Evolutionary conservation across 2,888 invertebrate genomes (phyloP).

Genomic region (Drosophila kanekoi): DNA sequence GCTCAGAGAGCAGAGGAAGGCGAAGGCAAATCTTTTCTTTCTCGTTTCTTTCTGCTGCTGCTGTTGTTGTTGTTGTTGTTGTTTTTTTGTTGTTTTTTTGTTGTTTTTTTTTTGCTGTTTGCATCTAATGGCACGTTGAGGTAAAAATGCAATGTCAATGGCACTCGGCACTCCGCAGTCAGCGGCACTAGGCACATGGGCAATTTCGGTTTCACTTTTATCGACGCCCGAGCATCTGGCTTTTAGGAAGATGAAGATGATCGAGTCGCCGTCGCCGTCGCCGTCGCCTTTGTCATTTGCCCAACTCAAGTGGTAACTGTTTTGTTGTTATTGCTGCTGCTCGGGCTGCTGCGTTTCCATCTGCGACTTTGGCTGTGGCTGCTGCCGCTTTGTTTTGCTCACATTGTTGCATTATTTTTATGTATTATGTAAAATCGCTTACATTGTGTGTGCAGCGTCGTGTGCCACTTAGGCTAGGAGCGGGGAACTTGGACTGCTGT

Average conservation of each 20-base stretch:
- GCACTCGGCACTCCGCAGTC: constrained; percentile 58
- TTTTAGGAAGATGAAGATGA: constrained; percentile 61
- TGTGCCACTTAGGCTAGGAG: constrained; percentile 64
- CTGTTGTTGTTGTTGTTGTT: constrained; percentile 26
- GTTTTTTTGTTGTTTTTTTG: constrained; percentile 43
- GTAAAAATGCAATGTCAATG: constrained; percentile 82
- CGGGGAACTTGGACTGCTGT: constrained; percentile 60
- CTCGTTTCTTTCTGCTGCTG: constrained; percentile 15
- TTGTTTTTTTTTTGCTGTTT: constrained; percentile 55
- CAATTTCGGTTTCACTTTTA: constrained; percentile 82
- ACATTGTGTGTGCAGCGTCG: constrained; percentile 66
- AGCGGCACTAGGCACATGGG: constrained; percentile 44
- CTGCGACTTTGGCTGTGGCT: constrained; percentile 1
- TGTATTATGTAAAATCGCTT: constrained; percentile 74
- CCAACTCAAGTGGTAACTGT: constrained; percentile 70
- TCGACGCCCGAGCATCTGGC: constrained; percentile 72
- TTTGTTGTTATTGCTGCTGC: constrained; percentile 38
- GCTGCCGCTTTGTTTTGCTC: constrained; percentile 51
- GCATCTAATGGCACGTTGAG: constrained; percentile 69
- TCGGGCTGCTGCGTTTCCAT: constrained; percentile 35
- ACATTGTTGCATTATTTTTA: constrained; percentile 70
- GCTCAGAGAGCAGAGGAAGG: constrained; percentile 35
- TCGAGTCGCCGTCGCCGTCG: constrained; percentile 40
- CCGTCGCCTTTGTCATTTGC: constrained; percentile 41
- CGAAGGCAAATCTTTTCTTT: constrained; percentile 52